Base-by-base conservation (phyloP, 2,888 invertebrate species). In the Hemaris fuciformis region DNA sequence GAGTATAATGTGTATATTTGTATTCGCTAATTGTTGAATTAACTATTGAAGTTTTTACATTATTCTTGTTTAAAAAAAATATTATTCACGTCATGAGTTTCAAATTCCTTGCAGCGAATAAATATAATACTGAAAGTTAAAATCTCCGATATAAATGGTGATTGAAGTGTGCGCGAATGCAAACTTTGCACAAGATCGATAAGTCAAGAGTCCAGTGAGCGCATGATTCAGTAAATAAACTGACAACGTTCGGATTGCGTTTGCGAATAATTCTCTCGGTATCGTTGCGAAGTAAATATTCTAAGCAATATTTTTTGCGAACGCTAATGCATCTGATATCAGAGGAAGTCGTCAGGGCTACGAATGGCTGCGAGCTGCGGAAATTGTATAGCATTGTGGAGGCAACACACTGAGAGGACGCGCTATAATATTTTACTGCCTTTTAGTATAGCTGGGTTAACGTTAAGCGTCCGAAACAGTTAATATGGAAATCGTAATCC, bases 331-430 rank as follows among this genome's bases (percentile, higher is more conserved):
- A 74, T 75, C 74, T 74, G 74, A 79, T 84, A 81, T 77, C 77
- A 74, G 71, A 74, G 85, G 85, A 84, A 83, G 81, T 80, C 80
- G 80, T 78, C 75, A 74, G 74, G 75, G 70, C 73, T 57, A 53
- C 59, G 43, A 62, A 61, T 61, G 70, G 68, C 67, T 74, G 76
- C 67, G 71, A 71, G 72, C 70, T 67, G 66, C 81, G 87, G 89
- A 89, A 88, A 89, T 88, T 86, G 85, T 84, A 75, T 74, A 77
- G 80, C 85, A 84, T 86, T 88, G 86, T 72, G 57, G 22, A 34
- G 57, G 45, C 10, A 20, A 43, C 43, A 61, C 57, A 61, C 45
- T 23, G 46, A 45, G 57, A 4, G 45, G 22, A 45, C 20, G 22
- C 22, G 10, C 45, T 45, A 41, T 45, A 45, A 20, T 13, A 45